Conservation (phyloP, 2,113 vertebrate species). For the Macroglossus sobrinus region DNA sequence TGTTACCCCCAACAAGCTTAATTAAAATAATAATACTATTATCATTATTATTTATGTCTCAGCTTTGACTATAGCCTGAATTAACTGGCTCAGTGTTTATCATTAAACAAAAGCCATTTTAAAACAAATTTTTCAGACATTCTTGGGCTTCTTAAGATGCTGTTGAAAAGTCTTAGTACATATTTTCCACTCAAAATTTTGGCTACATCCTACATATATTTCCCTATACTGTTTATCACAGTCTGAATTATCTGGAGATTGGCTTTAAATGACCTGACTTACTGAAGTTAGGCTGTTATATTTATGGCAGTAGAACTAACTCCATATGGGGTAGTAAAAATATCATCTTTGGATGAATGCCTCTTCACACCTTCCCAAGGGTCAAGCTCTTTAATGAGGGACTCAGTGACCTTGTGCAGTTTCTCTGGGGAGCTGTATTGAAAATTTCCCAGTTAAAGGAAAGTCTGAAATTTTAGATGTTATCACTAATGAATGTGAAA, state of each 20-base stretch:
- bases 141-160: background rate
- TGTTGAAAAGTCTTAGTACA: background rate
- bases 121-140: background rate
- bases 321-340: conserved; percentile 51
- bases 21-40: too few relatives aligned
- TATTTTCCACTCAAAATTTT: background rate
- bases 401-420: background rate
- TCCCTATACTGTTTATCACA: background rate
- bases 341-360: conserved; percentile 56
- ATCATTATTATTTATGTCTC: background rate
- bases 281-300: conserved; percentile 23
- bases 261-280: conserved; percentile 11
- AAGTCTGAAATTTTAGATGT: conserved; percentile 70
- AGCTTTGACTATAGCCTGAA: background rate
- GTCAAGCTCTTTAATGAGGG: conserved; percentile 48
- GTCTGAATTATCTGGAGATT: background rate
- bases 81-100: background rate
- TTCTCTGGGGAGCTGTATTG: conserved; percentile 28
- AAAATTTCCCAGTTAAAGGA: conserved; percentile 52
- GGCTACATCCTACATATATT: background rate
- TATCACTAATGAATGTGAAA: conserved; percentile 62
- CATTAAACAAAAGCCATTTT: background rate
- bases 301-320: conserved; percentile 57
- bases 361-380: conserved; percentile 52
- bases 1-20: too few relatives aligned